Conservation (phyloP, 2,113 vertebrate genomes). For the Gymnocephalus cernua region DNA sequence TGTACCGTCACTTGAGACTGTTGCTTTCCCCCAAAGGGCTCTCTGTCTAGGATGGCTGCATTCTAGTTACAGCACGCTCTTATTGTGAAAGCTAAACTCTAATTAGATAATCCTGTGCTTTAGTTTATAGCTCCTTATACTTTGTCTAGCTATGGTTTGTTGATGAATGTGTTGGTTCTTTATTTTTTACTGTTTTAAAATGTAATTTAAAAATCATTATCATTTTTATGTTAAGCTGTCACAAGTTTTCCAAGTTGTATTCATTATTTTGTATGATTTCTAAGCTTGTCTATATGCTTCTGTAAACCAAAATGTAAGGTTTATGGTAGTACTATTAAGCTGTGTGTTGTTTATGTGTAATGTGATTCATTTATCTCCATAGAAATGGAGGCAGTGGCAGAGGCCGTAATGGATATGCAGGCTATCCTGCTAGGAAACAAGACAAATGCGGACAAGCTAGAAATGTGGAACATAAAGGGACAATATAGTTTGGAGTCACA, state of each 20-base stretch:
- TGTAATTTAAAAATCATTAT: slow-evolving; percentile 5
- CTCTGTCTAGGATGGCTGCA: slow-evolving; percentile 55
- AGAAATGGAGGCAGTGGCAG: slow-evolving; percentile 81
- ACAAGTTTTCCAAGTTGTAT: slow-evolving; percentile 23
- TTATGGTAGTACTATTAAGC: slow-evolving; percentile 22
- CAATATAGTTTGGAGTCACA: slow-evolving; percentile 55
- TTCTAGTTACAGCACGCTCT: slow-evolving; percentile 57
- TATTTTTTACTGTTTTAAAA: slow-evolving; percentile 3
- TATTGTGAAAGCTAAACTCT: slow-evolving; percentile 66
- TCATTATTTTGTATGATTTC: slow-evolving; percentile 28
- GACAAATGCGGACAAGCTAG: slow-evolving; percentile 59
- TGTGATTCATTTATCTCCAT: slow-evolving; percentile 69
- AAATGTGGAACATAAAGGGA: slow-evolving; percentile 60
- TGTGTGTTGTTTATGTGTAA: slow-evolving; percentile 59
- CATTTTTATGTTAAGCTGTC: slow-evolving; percentile 35
- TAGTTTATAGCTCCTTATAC: slow-evolving; percentile 17
- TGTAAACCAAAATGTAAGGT: slow-evolving; percentile 32
- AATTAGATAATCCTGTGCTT: slow-evolving; percentile 67
- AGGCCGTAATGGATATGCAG: slow-evolving; percentile 67
- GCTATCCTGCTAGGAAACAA: slow-evolving; percentile 55
- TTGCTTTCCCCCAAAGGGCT: slow-evolving; percentile 51
- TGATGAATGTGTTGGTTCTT: neutral
- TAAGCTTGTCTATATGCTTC: neutral
- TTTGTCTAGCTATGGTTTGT: slow-evolving; percentile 35
- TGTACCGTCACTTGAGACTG: slow-evolving; percentile 58